Evolutionary conservation across 2,797 vertebrate species (phyloP), one percentile per base, ranked within the genome.

Genomic region (Gallirallus australis): DNA sequence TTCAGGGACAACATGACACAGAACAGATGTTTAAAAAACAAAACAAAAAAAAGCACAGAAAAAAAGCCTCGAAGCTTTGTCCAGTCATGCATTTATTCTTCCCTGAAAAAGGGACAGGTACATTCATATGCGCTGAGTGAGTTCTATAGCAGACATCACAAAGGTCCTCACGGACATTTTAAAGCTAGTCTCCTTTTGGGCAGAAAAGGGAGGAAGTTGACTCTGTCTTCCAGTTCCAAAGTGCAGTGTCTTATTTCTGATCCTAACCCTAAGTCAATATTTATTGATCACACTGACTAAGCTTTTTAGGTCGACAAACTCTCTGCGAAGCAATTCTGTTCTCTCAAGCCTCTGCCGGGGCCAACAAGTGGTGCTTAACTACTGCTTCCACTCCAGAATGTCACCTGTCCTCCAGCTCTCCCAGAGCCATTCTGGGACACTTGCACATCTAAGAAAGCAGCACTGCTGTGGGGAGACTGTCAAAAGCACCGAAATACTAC

Each of bases 211-310:
- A 94, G 81, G 69, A 96, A 94, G 92, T 48, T 91, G 83, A 85
- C 35, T 94, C 87, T 69, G 96, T 95, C 96, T 96, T 95, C 95
- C 95, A 96, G 65, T 94, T 93, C 88, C 78, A 85, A 91, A 89
- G 86, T 87, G 81, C 90, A 95, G 93, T 93, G 68, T 96, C 90
- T 93, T 95, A 94, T 96, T 95, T 97, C 93, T 93, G 78, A 95
- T 95, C 86, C 75, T 95, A 89, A 85, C 75, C 91, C 90, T 69
- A 87, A 91, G 59, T 95, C 95, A 85, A 89, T 96, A 93, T 65
- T 90, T 96, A 96, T 95, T 89, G 94, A 95, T 96, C 54, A 85
- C 85, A 89, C 80, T 95, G 94, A 96, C 86, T 90, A 96, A 97
- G 96, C 79, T 86, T 94, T 96, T 92, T 89, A 94, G 94, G 90